A percentile compares a stretch with the other conserved stretches of the same genome.
These are phyloP conservation scores for Pachyrhynchus sulphureomaculatus DNA, from an alignment of 1,140 invertebrate species.

Conservation along the genomic window DNA sequence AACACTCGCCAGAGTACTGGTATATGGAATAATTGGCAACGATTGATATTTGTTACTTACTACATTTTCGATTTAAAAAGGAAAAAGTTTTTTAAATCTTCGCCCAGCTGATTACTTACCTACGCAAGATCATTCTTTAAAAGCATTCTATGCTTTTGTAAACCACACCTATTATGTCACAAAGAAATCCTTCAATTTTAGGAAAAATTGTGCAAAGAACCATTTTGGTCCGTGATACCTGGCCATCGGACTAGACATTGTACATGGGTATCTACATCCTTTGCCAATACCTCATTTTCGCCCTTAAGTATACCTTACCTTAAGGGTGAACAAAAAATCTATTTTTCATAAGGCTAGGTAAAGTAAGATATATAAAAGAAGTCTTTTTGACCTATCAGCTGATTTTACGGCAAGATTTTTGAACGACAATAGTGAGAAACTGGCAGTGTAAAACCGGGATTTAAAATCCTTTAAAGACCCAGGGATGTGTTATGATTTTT, in stretches of 20 bases:
- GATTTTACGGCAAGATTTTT: not conserved
- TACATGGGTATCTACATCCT: no score
- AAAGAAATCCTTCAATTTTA: not conserved
- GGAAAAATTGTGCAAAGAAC: constrained; percentile 13
- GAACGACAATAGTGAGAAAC: no score
- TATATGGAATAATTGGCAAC: no score
- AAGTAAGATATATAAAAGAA: not conserved
- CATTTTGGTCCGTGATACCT: not conserved
- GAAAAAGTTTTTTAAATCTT: no score
- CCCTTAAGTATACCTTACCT: no score
- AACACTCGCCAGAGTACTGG: no score
- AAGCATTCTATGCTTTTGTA: not conserved
- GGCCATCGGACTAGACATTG: not conserved
- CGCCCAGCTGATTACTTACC: not conserved
- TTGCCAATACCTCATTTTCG: no score
- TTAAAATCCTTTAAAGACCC: not conserved
- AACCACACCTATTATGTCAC: not conserved
- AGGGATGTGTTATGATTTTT: not conserved
- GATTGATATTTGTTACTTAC: no score
- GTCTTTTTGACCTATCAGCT: not conserved
- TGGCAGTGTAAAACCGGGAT: no score
- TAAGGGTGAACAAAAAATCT: no score
- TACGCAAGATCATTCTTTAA: not conserved
- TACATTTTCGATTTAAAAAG: no score
- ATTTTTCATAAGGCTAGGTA: not conserved